Evolutionary conservation across 1,140 invertebrate species (phyloP), one percentile per base, ranked within the genome.

Genomic region (Drosophila navojoa): DNA sequence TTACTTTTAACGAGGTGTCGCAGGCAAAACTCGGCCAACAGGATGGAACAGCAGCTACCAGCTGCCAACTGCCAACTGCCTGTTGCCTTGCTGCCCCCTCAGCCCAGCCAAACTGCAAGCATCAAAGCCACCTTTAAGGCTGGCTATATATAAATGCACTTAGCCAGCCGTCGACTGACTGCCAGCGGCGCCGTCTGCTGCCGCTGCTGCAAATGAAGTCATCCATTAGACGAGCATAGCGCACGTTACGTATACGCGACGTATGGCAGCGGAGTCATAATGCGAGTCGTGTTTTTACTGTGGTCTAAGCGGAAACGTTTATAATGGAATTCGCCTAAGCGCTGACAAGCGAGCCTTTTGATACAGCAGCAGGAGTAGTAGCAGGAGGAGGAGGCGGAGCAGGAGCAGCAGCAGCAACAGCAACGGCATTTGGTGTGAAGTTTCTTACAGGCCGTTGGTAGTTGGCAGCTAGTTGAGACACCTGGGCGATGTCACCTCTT

Each of bases 1-100:
- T 87, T 87, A 87, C 84, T 89, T 90, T 87, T 87, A 87, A 87
- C 79, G 84, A 87, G 84, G 84, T 87, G 84, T 87, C 84, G 84
- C 84, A 89, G 79, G 73, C 84, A 73, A 89, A 84, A 78, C 64
- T 79, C 75, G 79, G 50, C 53, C 71, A 84, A 77, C 74, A 71
- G 75, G 67, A 67, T 47, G 60, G 52, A 38, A 42, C n/a, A 42
- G 49, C 52, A 66, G 59, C 45, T 61, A 45, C 13, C 60, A 27
- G 32, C 22, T 62, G 32, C 44, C 44, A 42, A 11, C 42, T 44
- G n/a, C 27, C 77, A 68, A 71, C 84, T 76, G 86, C 84, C 84
- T 75, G 82, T 87, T 87, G 84, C 72, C 73, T 3, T 29, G 10
- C 42, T 59, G 45, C 38, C 44, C 5, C 55, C 54, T 10, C 9